Evolutionary conservation across 2,113 vertebrate genomes (phyloP).

Genomic region (Gymnocephalus cernua): DNA sequence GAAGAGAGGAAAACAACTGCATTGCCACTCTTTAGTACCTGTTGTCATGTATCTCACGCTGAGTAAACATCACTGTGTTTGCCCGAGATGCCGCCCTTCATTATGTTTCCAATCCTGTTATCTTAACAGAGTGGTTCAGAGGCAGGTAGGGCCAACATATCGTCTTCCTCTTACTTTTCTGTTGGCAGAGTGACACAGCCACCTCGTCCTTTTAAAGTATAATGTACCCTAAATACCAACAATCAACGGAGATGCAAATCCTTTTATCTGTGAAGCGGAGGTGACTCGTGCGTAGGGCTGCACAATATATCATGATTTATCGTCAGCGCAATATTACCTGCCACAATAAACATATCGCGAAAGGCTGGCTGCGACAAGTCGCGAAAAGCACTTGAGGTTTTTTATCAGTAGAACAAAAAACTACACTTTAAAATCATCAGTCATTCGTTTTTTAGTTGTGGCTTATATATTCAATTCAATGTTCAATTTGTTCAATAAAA

Average conservation of each 20-base stretch:
- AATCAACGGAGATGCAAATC: neutral
- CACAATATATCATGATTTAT: too few species aligned
- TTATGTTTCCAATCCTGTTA: constrained; percentile 5
- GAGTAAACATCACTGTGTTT: constrained; percentile 8
- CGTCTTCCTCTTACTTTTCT: neutral
- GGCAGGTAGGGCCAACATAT: neutral
- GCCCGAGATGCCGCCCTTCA: neutral
- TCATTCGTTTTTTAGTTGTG: too few species aligned
- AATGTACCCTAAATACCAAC: neutral
- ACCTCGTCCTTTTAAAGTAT: neutral
- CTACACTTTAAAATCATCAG: too few species aligned
- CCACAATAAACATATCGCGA: too few species aligned
- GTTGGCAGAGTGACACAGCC: neutral
- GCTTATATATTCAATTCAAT: too few species aligned
- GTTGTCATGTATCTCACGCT: too few species aligned
- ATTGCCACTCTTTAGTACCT: too few species aligned
- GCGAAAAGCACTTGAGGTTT: too few species aligned
- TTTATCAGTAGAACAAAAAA: too few species aligned
- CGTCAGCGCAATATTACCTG: too few species aligned
- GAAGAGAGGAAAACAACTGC: neutral
- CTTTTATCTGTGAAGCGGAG: neutral
- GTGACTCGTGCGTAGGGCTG: neutral
- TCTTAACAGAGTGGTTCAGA: constrained; percentile 2
- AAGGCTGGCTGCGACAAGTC: too few species aligned
- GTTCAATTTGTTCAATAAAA: too few species aligned